phyloP scores from a whole-genome alignment of 64 coral and sea anemone species.

The Trachythela sp. region DNA sequence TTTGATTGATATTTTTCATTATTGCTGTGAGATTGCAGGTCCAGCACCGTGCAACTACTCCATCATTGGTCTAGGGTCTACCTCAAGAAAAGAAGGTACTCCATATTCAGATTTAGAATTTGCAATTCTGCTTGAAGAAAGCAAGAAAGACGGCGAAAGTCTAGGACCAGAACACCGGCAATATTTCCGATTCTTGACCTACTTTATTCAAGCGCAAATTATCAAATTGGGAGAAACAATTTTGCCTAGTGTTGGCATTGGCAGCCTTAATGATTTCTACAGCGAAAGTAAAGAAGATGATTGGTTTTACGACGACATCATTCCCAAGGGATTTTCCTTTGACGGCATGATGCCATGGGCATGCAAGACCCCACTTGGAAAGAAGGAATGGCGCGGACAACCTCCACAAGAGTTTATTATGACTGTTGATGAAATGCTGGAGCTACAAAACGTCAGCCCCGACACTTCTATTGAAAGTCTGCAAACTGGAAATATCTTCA shows the following conservation, averaged over 20 bases:
- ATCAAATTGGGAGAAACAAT: conserved; percentile 20
- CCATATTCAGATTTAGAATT: conserved; percentile 8
- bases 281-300: neutral
- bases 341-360: conserved; percentile 22
- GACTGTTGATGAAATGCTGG: conserved; percentile 16
- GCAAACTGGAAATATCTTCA: neutral
- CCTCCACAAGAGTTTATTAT: conserved; percentile 6
- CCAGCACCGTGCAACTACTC: neutral
- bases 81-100: neutral
- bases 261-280: conserved; percentile 5
- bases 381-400: conserved; percentile 6
- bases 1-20: neutral
- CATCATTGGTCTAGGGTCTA: neutral
- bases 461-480: neutral
- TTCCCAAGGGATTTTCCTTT: conserved; percentile 1
- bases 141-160: neutral
- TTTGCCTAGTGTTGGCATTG: conserved; percentile 4
- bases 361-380: neutral
- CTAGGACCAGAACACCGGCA: neutral
- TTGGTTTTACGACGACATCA: conserved; percentile 14
- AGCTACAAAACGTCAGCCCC: neutral
- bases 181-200: neutral
- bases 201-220: neutral
- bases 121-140: neutral
- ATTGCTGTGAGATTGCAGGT: neutral